phyloP scores from a whole-genome alignment of 2,797 vertebrate species.

The Sebastes kiyomatsui region DNA sequence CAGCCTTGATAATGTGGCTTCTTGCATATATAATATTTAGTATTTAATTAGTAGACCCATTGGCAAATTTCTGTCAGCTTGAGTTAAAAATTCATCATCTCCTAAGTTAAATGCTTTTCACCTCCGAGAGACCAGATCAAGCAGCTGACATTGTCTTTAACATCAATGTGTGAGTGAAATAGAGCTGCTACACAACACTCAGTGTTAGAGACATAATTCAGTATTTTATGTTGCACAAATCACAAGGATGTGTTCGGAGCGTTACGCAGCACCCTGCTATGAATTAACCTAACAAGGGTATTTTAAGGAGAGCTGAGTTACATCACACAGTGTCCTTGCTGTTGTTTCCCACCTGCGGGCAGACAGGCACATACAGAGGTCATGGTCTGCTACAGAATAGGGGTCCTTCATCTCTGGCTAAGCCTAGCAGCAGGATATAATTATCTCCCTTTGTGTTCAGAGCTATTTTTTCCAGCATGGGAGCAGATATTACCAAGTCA shows the following conservation, averaged over 20 bases:
- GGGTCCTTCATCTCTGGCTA: slow-evolving; percentile 65
- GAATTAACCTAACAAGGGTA: slow-evolving; percentile 41
- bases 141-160: not conserved
- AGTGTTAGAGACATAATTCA: not conserved
- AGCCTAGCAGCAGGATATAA: slow-evolving; percentile 66
- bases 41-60: not conserved
- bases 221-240: not conserved
- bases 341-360: slow-evolving; percentile 64
- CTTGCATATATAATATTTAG: not conserved
- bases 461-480: slow-evolving; percentile 62
- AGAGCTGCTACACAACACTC: not conserved
- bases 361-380: slow-evolving; percentile 61
- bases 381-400: slow-evolving; percentile 51
- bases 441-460: slow-evolving; percentile 75
- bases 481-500: slow-evolving; percentile 80
- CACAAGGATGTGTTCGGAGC: slow-evolving; percentile 3
- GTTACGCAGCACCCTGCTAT: not conserved
- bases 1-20: not conserved
- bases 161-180: slow-evolving; percentile 8
- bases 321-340: slow-evolving; percentile 64
- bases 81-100: not conserved
- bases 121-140: not conserved
- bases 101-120: not conserved
- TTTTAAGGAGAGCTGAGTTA: slow-evolving; percentile 47
- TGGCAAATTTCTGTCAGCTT: not conserved